A percentile compares a stretch with the other conserved stretches of the same genome.
These are phyloP conservation scores for Andrena bucephala DNA, from an alignment of 2,888 invertebrate genomes.

Conservation along the genomic window DNA sequence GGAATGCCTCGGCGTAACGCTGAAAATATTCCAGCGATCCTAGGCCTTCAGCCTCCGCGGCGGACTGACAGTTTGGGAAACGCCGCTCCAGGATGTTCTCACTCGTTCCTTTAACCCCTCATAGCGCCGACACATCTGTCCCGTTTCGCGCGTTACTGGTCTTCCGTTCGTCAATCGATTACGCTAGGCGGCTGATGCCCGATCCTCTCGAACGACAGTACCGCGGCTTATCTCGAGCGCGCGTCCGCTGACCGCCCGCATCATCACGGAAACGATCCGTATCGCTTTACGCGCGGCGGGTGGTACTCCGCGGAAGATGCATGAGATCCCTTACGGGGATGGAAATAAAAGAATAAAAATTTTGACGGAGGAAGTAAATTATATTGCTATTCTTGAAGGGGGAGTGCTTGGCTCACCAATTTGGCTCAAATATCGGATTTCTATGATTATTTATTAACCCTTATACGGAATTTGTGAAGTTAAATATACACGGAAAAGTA, in stretches of 20 bases:
- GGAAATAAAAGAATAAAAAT: no score
- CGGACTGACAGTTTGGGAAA: constrained; percentile 49
- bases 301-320: constrained; percentile 8
- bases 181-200: constrained; percentile 2
- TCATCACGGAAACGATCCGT: constrained; percentile 34
- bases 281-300: constrained; percentile 44
- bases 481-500: no score
- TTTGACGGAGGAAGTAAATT: no score
- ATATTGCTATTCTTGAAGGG: no score
- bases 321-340: background rate
- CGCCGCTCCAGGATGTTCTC: constrained; percentile 48
- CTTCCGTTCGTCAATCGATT: constrained; percentile 2
- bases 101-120: constrained; percentile 48
- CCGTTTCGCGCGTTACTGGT: background rate
- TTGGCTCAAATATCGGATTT: no score
- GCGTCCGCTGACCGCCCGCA: constrained; percentile 25
- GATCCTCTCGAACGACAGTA: background rate
- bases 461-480: no score
- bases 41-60: background rate
- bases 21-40: constrained; percentile 39
- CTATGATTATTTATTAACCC: no score
- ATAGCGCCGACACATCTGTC: constrained; percentile 14
- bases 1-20: constrained; percentile 7
- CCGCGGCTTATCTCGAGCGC: background rate
- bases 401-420: no score